These are phyloP conservation scores for Catagonus wagneri DNA, from an alignment of 2,113 vertebrate species.

Conservation along the genomic window DNA sequence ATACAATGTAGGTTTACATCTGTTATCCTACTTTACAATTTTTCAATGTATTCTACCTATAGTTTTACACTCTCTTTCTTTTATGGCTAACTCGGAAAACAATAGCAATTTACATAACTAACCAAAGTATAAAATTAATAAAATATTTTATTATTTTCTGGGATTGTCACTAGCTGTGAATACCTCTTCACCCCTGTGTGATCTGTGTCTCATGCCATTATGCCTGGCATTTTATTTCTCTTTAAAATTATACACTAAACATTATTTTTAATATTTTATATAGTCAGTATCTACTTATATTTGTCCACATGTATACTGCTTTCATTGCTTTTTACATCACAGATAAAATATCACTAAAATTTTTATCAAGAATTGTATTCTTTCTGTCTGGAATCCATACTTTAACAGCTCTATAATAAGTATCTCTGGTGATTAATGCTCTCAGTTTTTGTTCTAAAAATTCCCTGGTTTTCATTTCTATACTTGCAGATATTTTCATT, in stretches of 20 bases:
- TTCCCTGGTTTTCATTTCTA: background rate
- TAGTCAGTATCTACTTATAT: background rate
- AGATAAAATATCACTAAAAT: background rate
- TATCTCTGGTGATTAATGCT: background rate
- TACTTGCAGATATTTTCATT: background rate
- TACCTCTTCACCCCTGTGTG: background rate
- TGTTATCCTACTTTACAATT: background rate
- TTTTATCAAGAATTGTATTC: background rate
- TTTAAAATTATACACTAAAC: background rate
- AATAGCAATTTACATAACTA: background rate
- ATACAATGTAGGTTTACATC: background rate
- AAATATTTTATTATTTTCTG: background rate
- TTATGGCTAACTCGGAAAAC: background rate
- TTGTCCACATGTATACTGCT: background rate
- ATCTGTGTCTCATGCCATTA: background rate
- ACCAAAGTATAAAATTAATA: constrained; percentile 23
- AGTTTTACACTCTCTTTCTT: background rate
- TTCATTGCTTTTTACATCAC: background rate
- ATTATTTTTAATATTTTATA: background rate
- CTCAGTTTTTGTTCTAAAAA: background rate
- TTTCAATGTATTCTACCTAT: background rate
- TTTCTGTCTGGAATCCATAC: background rate
- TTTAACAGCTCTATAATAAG: background rate
- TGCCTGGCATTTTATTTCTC: background rate
- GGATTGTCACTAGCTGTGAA: background rate